phyloP scores from a whole-genome alignment of 2,797 vertebrate genomes.

The Ciconia nigra region DNA sequence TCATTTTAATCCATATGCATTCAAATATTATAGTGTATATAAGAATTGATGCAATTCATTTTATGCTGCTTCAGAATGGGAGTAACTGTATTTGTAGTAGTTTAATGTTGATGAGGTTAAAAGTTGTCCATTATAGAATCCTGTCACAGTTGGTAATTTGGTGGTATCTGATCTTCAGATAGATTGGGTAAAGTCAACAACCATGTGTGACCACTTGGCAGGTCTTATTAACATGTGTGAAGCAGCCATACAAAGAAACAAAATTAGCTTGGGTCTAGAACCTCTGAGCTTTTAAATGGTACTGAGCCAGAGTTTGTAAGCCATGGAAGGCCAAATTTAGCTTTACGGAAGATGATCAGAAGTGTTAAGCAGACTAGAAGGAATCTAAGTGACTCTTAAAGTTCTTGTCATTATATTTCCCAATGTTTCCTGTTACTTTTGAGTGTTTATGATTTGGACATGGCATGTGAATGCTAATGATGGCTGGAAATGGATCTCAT shows the following conservation, averaged over 20 bases:
- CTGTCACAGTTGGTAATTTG: not conserved
- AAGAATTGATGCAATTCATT: not conserved
- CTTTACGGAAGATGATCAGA: not conserved
- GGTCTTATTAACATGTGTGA: not conserved
- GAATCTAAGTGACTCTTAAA: not conserved
- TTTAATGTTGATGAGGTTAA: not conserved
- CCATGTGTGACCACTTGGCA: not conserved
- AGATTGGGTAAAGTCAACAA: not conserved
- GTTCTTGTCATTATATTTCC: not conserved
- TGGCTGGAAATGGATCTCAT: not conserved
- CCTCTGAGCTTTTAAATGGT: not conserved
- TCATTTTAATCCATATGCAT: not conserved
- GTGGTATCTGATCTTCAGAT: not conserved
- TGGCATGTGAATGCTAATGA: not conserved
- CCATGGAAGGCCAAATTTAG: not conserved
- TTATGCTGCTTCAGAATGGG: not conserved
- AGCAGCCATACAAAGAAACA: not conserved
- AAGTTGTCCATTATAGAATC: not conserved
- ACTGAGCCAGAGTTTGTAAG: not conserved
- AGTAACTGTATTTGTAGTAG: not conserved
- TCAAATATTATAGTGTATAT: fast-evolving
- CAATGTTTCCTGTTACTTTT: not conserved
- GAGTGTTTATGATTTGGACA: not conserved
- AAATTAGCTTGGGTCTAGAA: not conserved
- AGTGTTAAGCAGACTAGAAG: not conserved